Conservation (phyloP, 2,113 vertebrate genomes). For the Odocoileus virginianus region DNA sequence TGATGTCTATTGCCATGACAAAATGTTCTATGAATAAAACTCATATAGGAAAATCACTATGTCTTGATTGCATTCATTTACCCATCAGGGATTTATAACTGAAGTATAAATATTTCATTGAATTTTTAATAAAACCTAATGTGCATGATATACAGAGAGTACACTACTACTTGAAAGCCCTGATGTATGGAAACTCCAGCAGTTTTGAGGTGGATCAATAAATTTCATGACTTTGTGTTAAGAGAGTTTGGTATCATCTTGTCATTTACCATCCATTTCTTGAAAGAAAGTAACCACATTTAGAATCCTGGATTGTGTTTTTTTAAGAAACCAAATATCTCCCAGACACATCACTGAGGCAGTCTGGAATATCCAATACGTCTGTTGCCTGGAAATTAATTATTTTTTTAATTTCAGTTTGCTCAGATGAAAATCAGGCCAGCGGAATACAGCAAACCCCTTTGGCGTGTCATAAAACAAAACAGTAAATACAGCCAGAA, state of each 20-base stretch:
- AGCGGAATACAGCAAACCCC: background rate
- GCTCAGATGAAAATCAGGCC: slow-evolving; percentile 12
- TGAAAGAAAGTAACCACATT: slow-evolving; percentile 56
- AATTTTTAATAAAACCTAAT: slow-evolving; percentile 82
- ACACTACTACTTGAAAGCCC: slow-evolving; percentile 68
- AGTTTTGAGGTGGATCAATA: slow-evolving; percentile 79
- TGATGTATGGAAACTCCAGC: slow-evolving; percentile 72
- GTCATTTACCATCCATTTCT: slow-evolving; percentile 67
- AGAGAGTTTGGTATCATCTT: slow-evolving; percentile 68
- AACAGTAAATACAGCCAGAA: background rate
- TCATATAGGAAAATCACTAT: slow-evolving; percentile 65
- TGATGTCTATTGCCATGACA: slow-evolving; percentile 7
- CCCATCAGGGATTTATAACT: slow-evolving; percentile 73
- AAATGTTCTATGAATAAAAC: slow-evolving; percentile 67
- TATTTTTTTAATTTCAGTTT: slow-evolving; percentile 30
- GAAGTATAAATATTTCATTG: slow-evolving; percentile 82
- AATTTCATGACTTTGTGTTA: slow-evolving; percentile 73
- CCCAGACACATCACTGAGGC: background rate
- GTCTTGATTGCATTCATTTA: slow-evolving; percentile 73
- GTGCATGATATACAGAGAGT: slow-evolving; percentile 70
- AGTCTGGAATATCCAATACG: background rate
- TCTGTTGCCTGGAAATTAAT: background rate
- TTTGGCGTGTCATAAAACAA: background rate
- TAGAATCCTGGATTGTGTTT: slow-evolving; percentile 31
- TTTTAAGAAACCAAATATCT: slow-evolving; percentile 61